Evolutionary conservation across 2,113 vertebrate species (phyloP).

Genomic region (Aleadryas rufinucha): DNA sequence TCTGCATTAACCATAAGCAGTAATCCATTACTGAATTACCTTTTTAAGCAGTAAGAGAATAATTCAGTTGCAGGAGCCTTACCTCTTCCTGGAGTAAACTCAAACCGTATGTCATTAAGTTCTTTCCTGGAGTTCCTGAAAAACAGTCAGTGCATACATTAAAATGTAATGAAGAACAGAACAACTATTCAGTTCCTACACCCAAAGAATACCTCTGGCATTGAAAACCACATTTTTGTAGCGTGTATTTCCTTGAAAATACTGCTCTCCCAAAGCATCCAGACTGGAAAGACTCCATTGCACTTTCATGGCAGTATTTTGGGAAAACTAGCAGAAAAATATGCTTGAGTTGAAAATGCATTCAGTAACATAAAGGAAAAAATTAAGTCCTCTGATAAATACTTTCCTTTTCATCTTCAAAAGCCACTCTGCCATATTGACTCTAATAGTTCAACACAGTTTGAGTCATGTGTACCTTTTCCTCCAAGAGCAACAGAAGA

Average conservation of each 20-base stretch:
- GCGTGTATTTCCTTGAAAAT: neutral
- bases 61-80: slow-evolving; percentile 69
- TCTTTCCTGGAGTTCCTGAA: slow-evolving; percentile 95
- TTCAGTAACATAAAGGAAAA: neutral
- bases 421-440: neutral
- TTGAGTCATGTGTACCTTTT: rapidly evolving
- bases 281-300: neutral
- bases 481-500: neutral
- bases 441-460: neutral
- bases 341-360: neutral
- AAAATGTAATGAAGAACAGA: slow-evolving; percentile 44
- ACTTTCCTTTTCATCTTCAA: neutral
- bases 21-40: slow-evolving; percentile 55
- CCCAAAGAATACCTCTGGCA: neutral
- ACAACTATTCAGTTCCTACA: neutral
- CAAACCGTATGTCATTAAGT: slow-evolving; percentile 97
- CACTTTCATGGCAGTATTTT: neutral
- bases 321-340: neutral
- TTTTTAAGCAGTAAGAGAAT: slow-evolving; percentile 51
- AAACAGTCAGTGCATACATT: slow-evolving; percentile 62
- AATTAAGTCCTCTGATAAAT: neutral
- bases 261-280: neutral
- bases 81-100: slow-evolving; percentile 97
- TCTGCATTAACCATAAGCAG: slow-evolving; percentile 33
- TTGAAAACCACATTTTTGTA: neutral